A percentile compares a stretch with the other conserved stretches of the same genome.
Evolutionary conservation across 2,797 vertebrate genomes (phyloP).

Genomic region (Prionace glauca): DNA sequence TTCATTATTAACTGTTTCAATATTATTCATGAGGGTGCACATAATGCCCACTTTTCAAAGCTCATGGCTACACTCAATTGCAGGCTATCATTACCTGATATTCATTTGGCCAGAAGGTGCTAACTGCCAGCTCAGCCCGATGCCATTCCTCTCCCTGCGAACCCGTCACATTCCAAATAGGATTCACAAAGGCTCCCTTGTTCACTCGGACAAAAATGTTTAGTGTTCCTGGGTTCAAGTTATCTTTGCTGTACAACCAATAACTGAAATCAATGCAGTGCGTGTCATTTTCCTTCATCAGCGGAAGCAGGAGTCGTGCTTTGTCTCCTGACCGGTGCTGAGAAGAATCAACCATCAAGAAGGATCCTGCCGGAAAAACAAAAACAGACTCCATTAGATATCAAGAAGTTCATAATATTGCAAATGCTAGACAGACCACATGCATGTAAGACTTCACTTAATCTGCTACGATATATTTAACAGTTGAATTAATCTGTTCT

Average conservation of each 20-base stretch:
- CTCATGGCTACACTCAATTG: neutral
- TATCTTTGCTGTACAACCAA: slow-evolving; percentile 77
- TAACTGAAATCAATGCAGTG: slow-evolving; percentile 99
- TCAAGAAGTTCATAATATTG: neutral
- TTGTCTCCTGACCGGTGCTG: slow-evolving; percentile 84
- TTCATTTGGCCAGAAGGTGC: slow-evolving; percentile 98
- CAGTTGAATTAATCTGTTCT: neutral
- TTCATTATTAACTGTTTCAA: neutral
- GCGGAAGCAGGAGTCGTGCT: slow-evolving; percentile 84
- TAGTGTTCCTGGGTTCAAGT: slow-evolving; percentile 78
- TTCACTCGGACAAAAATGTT: slow-evolving; percentile 94
- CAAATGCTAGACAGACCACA: neutral
- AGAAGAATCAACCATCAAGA: slow-evolving; percentile 91
- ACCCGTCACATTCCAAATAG: slow-evolving; percentile 92
- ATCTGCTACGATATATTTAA: neutral
- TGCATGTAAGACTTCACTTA: neutral
- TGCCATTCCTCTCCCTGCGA: slow-evolving; percentile 92
- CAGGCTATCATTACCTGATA: slow-evolving; percentile 76
- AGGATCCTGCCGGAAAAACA: slow-evolving; percentile 68
- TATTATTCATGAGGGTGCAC: neutral
- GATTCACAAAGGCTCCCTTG: slow-evolving; percentile 88
- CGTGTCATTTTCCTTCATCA: slow-evolving; percentile 97
- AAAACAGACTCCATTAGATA: neutral
- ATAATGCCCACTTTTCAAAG: neutral
- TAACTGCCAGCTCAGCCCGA: slow-evolving; percentile 88